Evolutionary conservation across 2,797 vertebrate genomes (phyloP), one percentile per base, ranked within the genome.

Genomic region (Danio choprae): DNA sequence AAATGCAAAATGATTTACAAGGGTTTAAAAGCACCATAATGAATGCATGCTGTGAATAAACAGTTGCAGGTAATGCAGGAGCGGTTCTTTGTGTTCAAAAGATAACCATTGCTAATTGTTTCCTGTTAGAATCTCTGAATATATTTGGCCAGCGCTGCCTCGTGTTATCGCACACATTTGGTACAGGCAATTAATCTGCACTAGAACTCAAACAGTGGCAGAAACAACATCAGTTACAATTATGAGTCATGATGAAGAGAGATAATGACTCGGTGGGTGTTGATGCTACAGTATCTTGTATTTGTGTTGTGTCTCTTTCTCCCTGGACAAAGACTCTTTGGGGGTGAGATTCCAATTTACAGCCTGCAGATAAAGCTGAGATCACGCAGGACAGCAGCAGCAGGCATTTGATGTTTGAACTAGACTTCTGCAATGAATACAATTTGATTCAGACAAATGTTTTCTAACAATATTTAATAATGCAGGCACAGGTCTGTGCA

Each of bases 221-320:
- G 55, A 70, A 78, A 78, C 65, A 69, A 51, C 55, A 78, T 70
- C 65, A 70, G 29, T 78, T 70, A 41, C 56, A 78, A 78, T 78
- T 70, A 62, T 43, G 44, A 62, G 65, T 51, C 76, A 78, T 20
- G 67, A 78, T 78, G 50, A 70, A 55, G 46, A 78, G 76, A 78
- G 65, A 60, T 70, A 78, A 78, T 78, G 75, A 59, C 64, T 77
- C 40, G 48, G 53, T 22, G 56, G 43, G 53, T 78, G 75, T 58
- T 77, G 29, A 44, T 68, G 63, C 63, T 58, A 67, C 53, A 36
- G 18, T 77, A 56, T 68, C 59, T 69, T 77, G 38, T 78, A 69
- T 68, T 78, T 68, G 53, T 44, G 55, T 69, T 69, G 29, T 46
- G 55, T 22, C 70, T 70, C 44, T 40, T 77, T 58, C 22, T 70